These are phyloP conservation scores for Thecophora atra DNA, from an alignment of 2,888 invertebrate species.

Conservation along the genomic window DNA sequence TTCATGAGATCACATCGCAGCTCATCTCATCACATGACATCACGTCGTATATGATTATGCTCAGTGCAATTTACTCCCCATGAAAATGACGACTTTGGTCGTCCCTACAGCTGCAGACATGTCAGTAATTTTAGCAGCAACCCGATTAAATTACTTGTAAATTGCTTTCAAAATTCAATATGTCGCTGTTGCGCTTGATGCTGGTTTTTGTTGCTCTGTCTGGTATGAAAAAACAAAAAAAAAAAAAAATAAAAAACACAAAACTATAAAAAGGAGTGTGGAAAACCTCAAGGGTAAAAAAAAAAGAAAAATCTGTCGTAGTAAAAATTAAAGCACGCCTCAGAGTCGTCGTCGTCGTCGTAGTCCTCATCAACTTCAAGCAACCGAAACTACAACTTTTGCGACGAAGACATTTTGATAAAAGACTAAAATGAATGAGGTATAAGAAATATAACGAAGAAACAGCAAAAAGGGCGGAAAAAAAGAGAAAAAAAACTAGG, in stretches of 20 bases:
- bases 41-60: no score
- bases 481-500: no score
- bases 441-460: no score
- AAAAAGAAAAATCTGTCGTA: not conserved
- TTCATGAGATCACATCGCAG: no score
- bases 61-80: not conserved
- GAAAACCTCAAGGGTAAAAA: not conserved
- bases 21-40: no score
- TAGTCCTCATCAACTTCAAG: not conserved
- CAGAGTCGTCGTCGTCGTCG: not conserved
- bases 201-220: not conserved
- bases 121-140: slow-evolving; percentile 22
- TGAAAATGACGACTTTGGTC: not conserved
- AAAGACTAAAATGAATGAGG: not conserved
- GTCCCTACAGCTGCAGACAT: not conserved
- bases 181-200: slow-evolving; percentile 27
- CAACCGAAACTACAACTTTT: not conserved
- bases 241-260: no score
- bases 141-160: slow-evolving; percentile 42
- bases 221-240: not conserved
- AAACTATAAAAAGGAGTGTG: no score
- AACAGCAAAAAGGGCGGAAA: no score
- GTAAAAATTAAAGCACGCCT: slow-evolving; percentile 6
- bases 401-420: not conserved
- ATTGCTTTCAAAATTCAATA: slow-evolving; percentile 49